Base-by-base conservation (phyloP, 2,113 vertebrate species). In the Micronycteris hirsuta region DNA sequence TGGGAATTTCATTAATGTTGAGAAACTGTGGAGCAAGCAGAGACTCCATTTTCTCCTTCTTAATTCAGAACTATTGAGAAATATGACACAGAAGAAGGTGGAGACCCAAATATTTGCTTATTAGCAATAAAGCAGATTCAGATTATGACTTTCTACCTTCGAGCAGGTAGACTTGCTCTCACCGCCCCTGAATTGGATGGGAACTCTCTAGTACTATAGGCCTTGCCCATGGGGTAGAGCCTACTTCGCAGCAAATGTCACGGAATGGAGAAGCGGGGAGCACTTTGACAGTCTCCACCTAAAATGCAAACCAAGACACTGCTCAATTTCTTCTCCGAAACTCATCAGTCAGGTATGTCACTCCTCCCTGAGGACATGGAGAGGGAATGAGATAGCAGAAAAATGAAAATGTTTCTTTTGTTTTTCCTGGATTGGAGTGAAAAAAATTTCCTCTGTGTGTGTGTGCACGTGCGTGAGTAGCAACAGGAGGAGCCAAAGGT, bases 161-260 rank as follows among this genome's bases (percentile, higher is more conserved):
- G 3, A 58, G 24, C 4, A 54, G 3, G 10, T 2, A n/a, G 36
- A 45, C 47, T 65, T 92, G 20, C 24, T 67, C 9, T 49, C n/a
- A 47, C 4, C 7, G 26, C 9, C 9, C 6, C 26, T 36, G 14
- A 45, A 9, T 31, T 26, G 22, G 22, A 22, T 11, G 1, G 14
- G 19, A 38, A 12, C 22, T 33, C 17, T 54, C n/a, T n/a, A 19
- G 13, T 31, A 9, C 9, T n/a, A 5, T 19, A 5, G 6, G 22
- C 3, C 24, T 65, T 19, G 4, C 1, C 4, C 4, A 14, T 4
- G 33, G 13, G 2, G 11, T 36, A 17, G 20, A 36, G 16, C 33
- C 15, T 12, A 45, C 4, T 6, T 78, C 31, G 24, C 5, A 24
- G 41, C 10, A 63, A 58, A 41, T 49, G 10, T 36, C 15, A 54